A percentile compares a stretch with the other conserved stretches of the same genome.
phyloP scores from a whole-genome alignment of 2,113 vertebrate genomes.

The Malurus alboscapulatus region DNA sequence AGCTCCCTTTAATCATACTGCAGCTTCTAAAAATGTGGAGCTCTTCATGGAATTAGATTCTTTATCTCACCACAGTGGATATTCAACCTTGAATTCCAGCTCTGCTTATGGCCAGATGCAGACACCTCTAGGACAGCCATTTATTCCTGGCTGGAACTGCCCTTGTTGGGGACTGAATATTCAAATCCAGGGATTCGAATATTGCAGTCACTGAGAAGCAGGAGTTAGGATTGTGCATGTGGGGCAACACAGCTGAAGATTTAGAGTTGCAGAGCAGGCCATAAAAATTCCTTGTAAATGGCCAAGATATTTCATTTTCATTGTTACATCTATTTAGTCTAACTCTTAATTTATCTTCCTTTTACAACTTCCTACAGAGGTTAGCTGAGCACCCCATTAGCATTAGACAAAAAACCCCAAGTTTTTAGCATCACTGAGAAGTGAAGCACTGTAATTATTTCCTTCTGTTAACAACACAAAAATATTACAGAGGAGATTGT shows the following conservation, averaged over 20 bases:
- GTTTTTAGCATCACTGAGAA: background rate
- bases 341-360: background rate
- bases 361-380: slow-evolving; percentile 13
- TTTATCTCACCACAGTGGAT: background rate
- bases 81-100: background rate
- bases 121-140: background rate
- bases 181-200: background rate
- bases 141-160: background rate
- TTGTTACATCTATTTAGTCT: background rate
- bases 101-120: background rate
- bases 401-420: background rate
- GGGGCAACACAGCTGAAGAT: background rate
- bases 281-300: background rate
- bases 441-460: background rate
- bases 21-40: background rate
- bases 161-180: background rate
- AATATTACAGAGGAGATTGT: background rate
- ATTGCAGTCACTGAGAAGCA: background rate
- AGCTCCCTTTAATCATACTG: background rate
- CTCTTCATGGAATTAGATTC: background rate
- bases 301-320: slow-evolving; percentile 15
- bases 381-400: slow-evolving; percentile 7
- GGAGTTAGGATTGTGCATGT: background rate
- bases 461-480: background rate
- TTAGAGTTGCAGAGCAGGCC: background rate